Evolutionary conservation across 2,113 vertebrate genomes (phyloP).

Genomic region (Coturnix japonica): DNA sequence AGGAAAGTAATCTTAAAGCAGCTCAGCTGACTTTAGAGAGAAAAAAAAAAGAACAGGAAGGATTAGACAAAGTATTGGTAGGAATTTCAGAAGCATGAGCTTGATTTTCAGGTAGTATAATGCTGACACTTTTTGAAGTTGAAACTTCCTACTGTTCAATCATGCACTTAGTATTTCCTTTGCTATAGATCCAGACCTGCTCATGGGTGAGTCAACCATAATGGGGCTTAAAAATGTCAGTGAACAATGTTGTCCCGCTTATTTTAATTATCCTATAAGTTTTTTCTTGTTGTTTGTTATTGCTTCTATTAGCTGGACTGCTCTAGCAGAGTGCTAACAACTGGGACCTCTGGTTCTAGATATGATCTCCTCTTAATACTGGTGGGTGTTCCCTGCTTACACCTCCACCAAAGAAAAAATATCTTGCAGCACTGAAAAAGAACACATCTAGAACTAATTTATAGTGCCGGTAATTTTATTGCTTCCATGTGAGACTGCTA

Average conservation of each 20-base stretch:
- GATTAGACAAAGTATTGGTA: background rate
- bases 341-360: background rate
- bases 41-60: background rate
- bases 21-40: background rate
- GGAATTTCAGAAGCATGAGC: background rate
- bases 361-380: background rate
- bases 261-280: background rate
- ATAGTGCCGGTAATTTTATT: background rate
- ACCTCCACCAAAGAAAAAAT: background rate
- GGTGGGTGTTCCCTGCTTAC: background rate
- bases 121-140: background rate
- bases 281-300: background rate
- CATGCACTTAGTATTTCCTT: background rate
- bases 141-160: background rate
- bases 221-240: background rate
- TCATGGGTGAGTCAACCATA: background rate
- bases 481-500: background rate
- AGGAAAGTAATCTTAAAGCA: background rate
- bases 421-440: background rate
- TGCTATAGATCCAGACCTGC: background rate
- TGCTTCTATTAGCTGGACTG: background rate
- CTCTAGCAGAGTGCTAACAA: background rate
- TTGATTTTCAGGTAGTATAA: constrained; percentile 17
- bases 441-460: constrained; percentile 3
- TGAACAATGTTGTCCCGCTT: background rate